phyloP scores from a whole-genome alignment of 37 sponge, comb jelly and placozoan genomes.

The Crambe crambe region DNA sequence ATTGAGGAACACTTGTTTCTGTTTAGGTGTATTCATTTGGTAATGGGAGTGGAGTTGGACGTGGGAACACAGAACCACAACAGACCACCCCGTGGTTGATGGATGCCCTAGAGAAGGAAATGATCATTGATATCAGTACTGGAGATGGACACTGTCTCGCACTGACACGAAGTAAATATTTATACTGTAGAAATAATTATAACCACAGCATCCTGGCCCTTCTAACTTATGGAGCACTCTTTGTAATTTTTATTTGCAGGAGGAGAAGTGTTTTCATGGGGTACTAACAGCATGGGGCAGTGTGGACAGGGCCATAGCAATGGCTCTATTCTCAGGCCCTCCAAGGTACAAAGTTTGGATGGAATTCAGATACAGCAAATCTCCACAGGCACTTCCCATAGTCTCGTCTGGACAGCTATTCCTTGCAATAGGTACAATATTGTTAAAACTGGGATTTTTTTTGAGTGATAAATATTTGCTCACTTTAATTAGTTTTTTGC shows the following conservation, averaged over 20 bases:
- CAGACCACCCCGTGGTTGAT: slow-evolving; percentile 70
- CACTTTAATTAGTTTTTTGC: too few relatives aligned
- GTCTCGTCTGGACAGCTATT: slow-evolving; percentile 91
- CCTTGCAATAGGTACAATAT: slow-evolving; percentile 71
- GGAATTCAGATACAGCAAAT: slow-evolving; percentile 80
- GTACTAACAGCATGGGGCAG: slow-evolving; percentile 90
- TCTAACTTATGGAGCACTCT: too few relatives aligned
- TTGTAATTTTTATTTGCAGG: slow-evolving; percentile 30
- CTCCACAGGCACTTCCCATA: slow-evolving; percentile 87
- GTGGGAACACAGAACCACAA: slow-evolving; percentile 51
- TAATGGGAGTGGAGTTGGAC: slow-evolving; percentile 65
- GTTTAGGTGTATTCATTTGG: slow-evolving; percentile 76
- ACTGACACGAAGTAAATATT: slow-evolving; percentile 76
- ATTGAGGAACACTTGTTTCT: background rate
- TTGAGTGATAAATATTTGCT: too few relatives aligned
- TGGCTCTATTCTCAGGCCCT: slow-evolving; percentile 63
- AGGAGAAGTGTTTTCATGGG: slow-evolving; percentile 92
- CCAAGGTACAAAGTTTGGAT: slow-evolving; percentile 71
- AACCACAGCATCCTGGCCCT: too few relatives aligned
- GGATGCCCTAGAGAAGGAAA: slow-evolving; percentile 54
- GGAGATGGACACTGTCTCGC: slow-evolving; percentile 91
- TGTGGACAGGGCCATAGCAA: slow-evolving; percentile 84
- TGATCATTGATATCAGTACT: slow-evolving; percentile 75
- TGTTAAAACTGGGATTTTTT: background rate
- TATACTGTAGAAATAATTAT: background rate